These are phyloP conservation scores for Stenodera caucasica DNA, from an alignment of 2,888 invertebrate species.

Conservation along the genomic window DNA sequence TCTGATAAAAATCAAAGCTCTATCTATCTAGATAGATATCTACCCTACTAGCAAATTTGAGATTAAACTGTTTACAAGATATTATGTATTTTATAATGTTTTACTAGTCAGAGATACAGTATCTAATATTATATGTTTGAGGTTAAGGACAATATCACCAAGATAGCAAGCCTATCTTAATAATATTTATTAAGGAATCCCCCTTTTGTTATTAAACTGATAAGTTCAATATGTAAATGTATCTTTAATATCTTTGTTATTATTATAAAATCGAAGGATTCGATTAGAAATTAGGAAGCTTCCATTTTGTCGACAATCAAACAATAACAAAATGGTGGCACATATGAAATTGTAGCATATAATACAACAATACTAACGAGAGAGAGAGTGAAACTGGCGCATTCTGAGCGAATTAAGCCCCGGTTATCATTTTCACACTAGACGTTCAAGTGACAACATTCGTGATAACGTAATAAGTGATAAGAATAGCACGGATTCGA, in stretches of 20 bases:
- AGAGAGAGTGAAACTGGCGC: background rate
- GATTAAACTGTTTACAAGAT: constrained; percentile 51
- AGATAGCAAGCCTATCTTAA: constrained; percentile 45
- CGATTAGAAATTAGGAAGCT: constrained; percentile 17
- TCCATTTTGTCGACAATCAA: constrained; percentile 41
- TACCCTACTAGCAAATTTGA: constrained; percentile 16
- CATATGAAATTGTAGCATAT: background rate
- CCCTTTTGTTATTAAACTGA: constrained; percentile 24
- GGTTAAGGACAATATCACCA: constrained; percentile 48
- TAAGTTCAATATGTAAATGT: constrained; percentile 12
- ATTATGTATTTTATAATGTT: constrained; percentile 35
- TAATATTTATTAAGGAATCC: constrained; percentile 52
- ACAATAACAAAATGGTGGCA: constrained; percentile 29
- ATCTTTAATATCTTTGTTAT: background rate
- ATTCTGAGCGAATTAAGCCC: constrained; percentile 13
- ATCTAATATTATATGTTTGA: constrained; percentile 37
- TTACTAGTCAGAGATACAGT: constrained; percentile 21
- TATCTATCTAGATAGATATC: constrained; percentile 19
- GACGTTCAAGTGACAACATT: constrained; percentile 13
- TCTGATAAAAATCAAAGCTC: constrained; percentile 15
- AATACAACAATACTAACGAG: too few relatives aligned
- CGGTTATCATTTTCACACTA: constrained; percentile 21
- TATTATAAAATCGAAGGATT: background rate
- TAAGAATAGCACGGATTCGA: background rate
- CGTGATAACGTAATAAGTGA: background rate